Evolutionary conservation across 1,140 invertebrate species (phyloP), one percentile per base, ranked within the genome.

Genomic region (Caenorhabditis latens): DNA sequence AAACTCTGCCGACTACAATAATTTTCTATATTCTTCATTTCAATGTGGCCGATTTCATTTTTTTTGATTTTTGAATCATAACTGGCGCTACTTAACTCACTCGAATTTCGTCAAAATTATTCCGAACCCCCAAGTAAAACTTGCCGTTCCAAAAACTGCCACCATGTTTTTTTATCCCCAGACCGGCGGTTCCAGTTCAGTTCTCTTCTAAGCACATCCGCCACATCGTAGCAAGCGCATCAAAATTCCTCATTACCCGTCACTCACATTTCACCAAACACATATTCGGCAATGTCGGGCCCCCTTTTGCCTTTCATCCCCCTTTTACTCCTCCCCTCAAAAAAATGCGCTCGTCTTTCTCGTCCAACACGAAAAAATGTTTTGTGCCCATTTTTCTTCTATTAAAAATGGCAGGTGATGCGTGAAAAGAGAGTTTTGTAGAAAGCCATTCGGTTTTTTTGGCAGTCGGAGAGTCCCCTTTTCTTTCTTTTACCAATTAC

Each of bases 161-260:
- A n/a, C 57, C n/a, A 3, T n/a, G 57, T 58, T 58, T 21, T n/a
- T 16, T n/a, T 32, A 32, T 19, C 16, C n/a, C n/a, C n/a, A n/a
- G n/a, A n/a, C n/a, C 2, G 4, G 19, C 57, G 7, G 61, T 63
- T 63, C 61, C 61, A 63, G 61, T 63, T 63, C 61, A 24, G 3
- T 63, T 40, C n/a, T 21, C n/a, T 21, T 58, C 8, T 58, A 4
- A 11, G 19, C 13, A 14, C 19, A 40, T 32, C 11, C 24, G 11
- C 32, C 32, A 32, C 32, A 32, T 58, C 55, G 55, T 58, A n/a
- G 14, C 21, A 8, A 14, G n/a, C 46, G 6, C 19, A 79, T 79
- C 71, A 24, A 79, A 79, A 79, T 79, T 79, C 46, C 71, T 79
- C 71, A 79, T 50, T 50, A 50, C 71, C 43, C 71, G 21, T 48